A percentile compares a stretch with the other conserved stretches of the same genome.
Conservation (phyloP, 2,797 vertebrate genomes). For the Acridotheres tristis region DNA sequence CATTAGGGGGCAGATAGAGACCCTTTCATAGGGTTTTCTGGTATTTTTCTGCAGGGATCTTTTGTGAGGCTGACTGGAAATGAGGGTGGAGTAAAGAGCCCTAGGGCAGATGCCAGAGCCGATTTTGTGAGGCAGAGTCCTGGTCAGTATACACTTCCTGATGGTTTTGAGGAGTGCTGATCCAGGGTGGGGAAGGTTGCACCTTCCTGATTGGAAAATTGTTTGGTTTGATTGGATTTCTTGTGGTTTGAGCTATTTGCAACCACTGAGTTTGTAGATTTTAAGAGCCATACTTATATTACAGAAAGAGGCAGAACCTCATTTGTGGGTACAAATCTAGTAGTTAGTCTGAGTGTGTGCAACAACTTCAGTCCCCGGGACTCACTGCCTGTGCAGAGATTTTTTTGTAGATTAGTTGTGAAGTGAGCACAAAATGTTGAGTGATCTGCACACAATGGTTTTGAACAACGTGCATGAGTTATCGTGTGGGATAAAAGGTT, state of each 20-base stretch:
- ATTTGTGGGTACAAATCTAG: background rate
- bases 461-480: background rate
- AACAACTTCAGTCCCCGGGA: background rate
- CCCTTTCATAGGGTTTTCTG: background rate
- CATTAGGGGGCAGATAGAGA: slow-evolving; percentile 4
- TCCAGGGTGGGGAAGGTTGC: background rate
- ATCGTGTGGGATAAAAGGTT: background rate
- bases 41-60: background rate
- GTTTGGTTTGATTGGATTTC: background rate
- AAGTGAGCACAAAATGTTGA: background rate
- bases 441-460: background rate
- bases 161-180: background rate
- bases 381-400: background rate
- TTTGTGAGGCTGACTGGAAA: background rate
- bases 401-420: background rate
- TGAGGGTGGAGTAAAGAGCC: background rate
- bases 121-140: background rate
- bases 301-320: background rate
- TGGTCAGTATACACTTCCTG: background rate
- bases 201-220: background rate
- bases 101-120: background rate
- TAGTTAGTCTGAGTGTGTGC: background rate
- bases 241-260: background rate
- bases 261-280: background rate
- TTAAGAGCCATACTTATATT: background rate